phyloP scores from a whole-genome alignment of 2,888 invertebrate genomes.

The Ditylenchus weischeri region DNA sequence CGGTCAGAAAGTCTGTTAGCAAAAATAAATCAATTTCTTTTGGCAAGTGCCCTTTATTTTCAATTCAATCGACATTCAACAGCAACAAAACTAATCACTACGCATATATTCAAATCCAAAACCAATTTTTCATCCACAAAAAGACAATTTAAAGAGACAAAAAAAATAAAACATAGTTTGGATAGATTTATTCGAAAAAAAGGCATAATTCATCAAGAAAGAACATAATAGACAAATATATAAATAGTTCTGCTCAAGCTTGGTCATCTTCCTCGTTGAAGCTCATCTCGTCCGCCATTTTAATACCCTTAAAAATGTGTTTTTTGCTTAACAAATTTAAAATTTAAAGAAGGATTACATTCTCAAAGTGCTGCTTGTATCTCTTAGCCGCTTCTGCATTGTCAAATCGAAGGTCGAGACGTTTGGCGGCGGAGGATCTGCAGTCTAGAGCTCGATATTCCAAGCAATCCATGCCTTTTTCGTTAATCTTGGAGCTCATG shows the following conservation, averaged over 20 bases:
- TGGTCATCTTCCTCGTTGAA: conserved; percentile 8
- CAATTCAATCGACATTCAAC: no score
- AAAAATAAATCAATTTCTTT: no score
- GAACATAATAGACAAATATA: no score
- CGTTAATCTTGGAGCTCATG: not conserved
- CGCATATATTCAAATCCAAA: no score
- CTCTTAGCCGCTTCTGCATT: not conserved
- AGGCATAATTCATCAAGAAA: no score
- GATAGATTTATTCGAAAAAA: no score
- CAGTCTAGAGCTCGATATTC: conserved; percentile 7
- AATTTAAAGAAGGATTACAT: not conserved
- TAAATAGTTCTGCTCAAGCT: not conserved
- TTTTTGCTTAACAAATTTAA: not conserved
- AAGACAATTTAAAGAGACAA: no score
- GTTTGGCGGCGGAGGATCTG: not conserved
- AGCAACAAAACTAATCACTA: no score
- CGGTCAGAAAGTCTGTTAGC: no score
- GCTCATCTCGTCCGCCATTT: conserved; percentile 1
- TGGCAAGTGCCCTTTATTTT: no score
- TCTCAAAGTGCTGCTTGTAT: conserved; percentile 2
- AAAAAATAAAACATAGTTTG: no score
- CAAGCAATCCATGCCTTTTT: not conserved
- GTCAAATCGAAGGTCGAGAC: not conserved
- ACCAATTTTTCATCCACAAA: no score
- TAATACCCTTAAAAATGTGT: not conserved